phyloP scores from a whole-genome alignment of 1,140 invertebrate species.

The Pseudomyrmex pallidus region DNA sequence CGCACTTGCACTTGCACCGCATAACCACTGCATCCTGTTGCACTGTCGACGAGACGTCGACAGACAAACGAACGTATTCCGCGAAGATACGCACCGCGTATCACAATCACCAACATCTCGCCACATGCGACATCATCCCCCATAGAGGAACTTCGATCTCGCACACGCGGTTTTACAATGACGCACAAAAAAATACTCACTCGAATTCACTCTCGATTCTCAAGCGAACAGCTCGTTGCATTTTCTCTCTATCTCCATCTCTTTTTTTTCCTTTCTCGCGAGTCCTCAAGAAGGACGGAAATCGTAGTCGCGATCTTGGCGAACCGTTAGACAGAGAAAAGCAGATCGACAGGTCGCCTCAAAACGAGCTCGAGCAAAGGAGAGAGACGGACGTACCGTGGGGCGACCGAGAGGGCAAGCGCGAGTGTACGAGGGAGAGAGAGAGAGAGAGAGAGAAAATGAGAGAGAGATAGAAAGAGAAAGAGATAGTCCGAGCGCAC shows the following conservation, averaged over 20 bases:
- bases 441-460: conserved; percentile 25
- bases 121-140: background rate
- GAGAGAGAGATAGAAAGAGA: conserved; percentile 63
- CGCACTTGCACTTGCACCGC: conserved; percentile 15
- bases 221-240: conserved; percentile 14
- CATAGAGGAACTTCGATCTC: conserved; percentile 27
- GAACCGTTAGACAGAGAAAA: conserved; percentile 45
- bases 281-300: background rate
- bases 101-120: background rate
- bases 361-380: background rate
- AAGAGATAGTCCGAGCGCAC: conserved; percentile 35
- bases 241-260: conserved; percentile 22
- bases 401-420: conserved; percentile 36
- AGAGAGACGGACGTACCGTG: conserved; percentile 14
- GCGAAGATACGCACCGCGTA: conserved; percentile 6
- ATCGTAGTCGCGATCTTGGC: conserved; percentile 42
- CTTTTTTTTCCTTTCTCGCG: conserved; percentile 11
- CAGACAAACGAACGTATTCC: background rate
- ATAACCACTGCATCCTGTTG: conserved; percentile 2
- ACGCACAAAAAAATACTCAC: conserved; percentile 21
- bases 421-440: conserved; percentile 13
- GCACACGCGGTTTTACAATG: conserved; percentile 4
- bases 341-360: conserved; percentile 31
- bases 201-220: conserved; percentile 34
- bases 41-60: background rate